phyloP scores from a whole-genome alignment of 35 echinoderm and acorn worm genomes.

The Ophioderma brevispina region DNA sequence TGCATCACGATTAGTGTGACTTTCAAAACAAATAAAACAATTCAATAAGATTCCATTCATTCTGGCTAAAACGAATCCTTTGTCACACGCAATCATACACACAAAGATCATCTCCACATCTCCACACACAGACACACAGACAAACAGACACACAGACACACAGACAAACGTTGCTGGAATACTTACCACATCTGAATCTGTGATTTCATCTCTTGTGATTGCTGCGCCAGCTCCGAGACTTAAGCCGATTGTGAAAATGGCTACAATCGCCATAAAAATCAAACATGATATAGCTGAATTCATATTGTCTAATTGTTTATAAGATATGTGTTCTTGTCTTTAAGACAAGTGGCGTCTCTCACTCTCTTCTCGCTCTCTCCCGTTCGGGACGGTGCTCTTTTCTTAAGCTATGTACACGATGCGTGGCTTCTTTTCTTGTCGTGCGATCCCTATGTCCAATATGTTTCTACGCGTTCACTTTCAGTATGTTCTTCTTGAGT shows the following conservation, averaged over 20 bases:
- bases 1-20: too few species aligned
- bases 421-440: background rate
- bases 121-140: too few species aligned
- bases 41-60: too few species aligned
- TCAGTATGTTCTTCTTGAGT: background rate
- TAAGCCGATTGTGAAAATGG: background rate
- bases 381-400: background rate
- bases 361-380: background rate
- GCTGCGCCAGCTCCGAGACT: background rate
- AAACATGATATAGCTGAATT: conserved; percentile 5
- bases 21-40: too few species aligned
- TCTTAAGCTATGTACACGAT: background rate
- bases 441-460: background rate
- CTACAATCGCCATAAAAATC: background rate
- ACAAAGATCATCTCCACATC: too few species aligned
- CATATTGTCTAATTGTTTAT: background rate
- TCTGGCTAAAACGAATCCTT: too few species aligned
- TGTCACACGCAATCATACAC: too few species aligned
- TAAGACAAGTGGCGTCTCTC: background rate
- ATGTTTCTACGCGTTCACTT: background rate
- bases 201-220: background rate
- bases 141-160: too few species aligned
- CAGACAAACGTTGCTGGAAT: too few species aligned
- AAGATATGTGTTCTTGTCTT: conserved; percentile 9
- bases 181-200: background rate